Evolutionary conservation across 2,888 invertebrate species (phyloP), one percentile per base, ranked within the genome.

Genomic region (Syrista parreyssii): DNA sequence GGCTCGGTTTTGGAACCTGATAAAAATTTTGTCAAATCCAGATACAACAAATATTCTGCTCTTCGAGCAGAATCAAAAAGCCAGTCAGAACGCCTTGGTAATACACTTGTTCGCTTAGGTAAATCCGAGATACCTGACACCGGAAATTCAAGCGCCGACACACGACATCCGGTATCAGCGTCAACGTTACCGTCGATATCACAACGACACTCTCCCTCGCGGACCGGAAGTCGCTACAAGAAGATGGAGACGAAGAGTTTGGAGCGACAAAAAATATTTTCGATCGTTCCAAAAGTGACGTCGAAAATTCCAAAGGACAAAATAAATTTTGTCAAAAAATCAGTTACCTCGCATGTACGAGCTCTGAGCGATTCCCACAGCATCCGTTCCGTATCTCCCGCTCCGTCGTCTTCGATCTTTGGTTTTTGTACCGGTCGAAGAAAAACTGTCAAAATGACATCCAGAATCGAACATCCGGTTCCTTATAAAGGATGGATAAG

Each of bases 391-490:
- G 80, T 74, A 3, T 86, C 88, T 0, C 87, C 88, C 1, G 81
- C 81, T 1, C 78, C 82, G 2, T 68, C 87, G 0, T 84, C 89
- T n/a, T 90, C 90, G 78, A 90, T 91, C 77, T 91, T 89, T 78
- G 90, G 90, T 34, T 85, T 90, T 68, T 91, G 91, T 78, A 91
- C 91, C 3, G 89, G 88, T 0, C 87, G 87, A 72, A 84, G 90
- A 75, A 89, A 84, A 68, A 82, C 40, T 15, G 40, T 55, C 23
- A 55, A 55, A 55, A 23, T 23, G 23, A 6, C 23, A 23, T 2
- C 23, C 40, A 4, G 6, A 15, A 9, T 23, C 40, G 40, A 23
- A 55, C 23, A 55, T 55, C 23, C 40, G 40, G 23, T 55, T 55
- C 40, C 23, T 9, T 55, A 23, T 9, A 23, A 55, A 55, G 40